Base-by-base conservation (phyloP, 1,140 invertebrate genomes). In the Capitella teleta region DNA sequence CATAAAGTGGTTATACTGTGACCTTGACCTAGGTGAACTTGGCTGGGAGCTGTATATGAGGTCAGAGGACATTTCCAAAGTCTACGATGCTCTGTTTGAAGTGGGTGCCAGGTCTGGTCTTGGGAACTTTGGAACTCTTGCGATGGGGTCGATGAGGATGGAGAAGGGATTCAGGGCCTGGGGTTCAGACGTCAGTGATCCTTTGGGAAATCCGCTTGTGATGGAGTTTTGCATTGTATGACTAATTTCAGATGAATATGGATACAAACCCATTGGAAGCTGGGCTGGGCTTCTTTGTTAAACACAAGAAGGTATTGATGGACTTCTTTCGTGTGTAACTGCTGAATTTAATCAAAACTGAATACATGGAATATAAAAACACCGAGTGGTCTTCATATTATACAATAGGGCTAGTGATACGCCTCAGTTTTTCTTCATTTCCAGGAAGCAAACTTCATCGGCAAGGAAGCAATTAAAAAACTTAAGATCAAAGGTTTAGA, bases 131-230 rank as follows among this genome's bases (percentile, higher is more conserved):
- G 70, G 70, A 12, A 63, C 64, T 0, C 61, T 61, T 47, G 66
- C 70, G 0, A 19, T 73, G 16, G 68, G 67, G 52, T 59, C 66
- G 12, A 36, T 73, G n/a, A 54, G 70, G 18, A 49, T 68, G 6
- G 70, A 73, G 47, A 73, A 73, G 56, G 70, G 70, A 10, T 73
- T 73, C 55, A 52, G 67, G 49, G 61, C 58, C 51, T 73, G 70
- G 70, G 70, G 70, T 16, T 42, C 59, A 6, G 70, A 64, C 49
- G 62, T 64, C 48, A 55, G 32, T 23, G 6, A 21, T 3, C 5
- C 4, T 3, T 50, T 36, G 28, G 18, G 28, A 6, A 16, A 6
- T 18, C 10, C 10, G 32, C 10, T 34, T 40, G 5, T 18, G 38
- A 40, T 4, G 16, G 21, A 14, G 5, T 18, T 40, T 40, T 40